Evolutionary conservation across 2,888 invertebrate genomes (phyloP).

Genomic region (Spilarctia lutea): DNA sequence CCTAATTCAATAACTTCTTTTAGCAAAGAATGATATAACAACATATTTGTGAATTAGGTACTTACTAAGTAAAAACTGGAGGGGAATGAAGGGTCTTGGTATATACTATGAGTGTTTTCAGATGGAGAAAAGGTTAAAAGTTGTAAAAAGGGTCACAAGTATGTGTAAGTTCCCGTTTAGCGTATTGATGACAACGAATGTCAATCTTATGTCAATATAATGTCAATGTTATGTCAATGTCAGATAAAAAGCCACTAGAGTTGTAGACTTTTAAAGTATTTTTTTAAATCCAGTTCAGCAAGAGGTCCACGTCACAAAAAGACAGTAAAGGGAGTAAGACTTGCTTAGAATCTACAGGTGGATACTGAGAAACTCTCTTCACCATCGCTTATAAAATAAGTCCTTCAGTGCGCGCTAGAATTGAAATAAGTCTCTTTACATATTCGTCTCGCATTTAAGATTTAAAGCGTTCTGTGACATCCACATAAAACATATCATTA

Average conservation of each 20-base stretch:
- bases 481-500: constrained; percentile 22
- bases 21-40: background rate
- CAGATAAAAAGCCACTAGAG: background rate
- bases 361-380: constrained; percentile 74
- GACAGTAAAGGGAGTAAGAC: constrained; percentile 66
- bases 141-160: background rate
- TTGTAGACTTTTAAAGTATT: background rate
- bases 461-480: constrained; percentile 33
- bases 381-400: constrained; percentile 80
- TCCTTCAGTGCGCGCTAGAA: constrained; percentile 85
- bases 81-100: background rate
- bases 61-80: background rate
- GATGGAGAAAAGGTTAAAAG: background rate
- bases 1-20: background rate
- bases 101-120: background rate
- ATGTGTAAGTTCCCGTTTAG: background rate
- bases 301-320: constrained; percentile 65
- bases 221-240: background rate
- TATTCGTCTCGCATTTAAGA: constrained; percentile 47
- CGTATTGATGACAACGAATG: background rate
- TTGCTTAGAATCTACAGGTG: constrained; percentile 73
- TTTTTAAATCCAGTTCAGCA: constrained; percentile 27
- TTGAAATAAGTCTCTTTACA: constrained; percentile 70
- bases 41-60: background rate
- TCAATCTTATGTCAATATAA: background rate